Percentiles rank a stretch among this genome's conserved stretches.
Evolutionary conservation across 1,140 invertebrate genomes (phyloP).

Genomic region (Apis dorsata): DNA sequence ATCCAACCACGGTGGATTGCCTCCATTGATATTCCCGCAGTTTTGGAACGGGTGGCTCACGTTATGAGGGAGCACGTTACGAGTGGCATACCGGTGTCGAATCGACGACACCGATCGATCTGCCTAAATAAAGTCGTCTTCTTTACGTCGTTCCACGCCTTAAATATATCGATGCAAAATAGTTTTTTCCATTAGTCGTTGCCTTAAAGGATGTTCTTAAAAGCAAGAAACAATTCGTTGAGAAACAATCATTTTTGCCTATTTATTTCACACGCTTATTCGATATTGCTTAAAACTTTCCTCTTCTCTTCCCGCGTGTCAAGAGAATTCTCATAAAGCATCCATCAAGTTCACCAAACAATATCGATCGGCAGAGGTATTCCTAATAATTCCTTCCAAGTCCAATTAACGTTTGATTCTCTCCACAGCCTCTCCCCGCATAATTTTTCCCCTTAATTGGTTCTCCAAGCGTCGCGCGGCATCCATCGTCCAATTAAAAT

Average conservation of each 20-base stretch:
- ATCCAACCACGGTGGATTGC: background rate
- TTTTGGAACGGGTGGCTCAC: conserved; percentile 13
- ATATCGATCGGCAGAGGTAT: background rate
- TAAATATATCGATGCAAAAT: no score
- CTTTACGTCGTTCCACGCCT: background rate
- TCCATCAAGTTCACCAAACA: background rate
- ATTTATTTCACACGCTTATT: no score
- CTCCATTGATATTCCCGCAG: conserved; percentile 35
- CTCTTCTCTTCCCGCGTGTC: background rate
- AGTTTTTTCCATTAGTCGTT: no score
- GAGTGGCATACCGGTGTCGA: background rate
- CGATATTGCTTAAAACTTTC: no score
- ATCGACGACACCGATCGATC: conserved; percentile 15
- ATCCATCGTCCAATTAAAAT: conserved; percentile 26
- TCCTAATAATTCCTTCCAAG: background rate
- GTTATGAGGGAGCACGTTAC: background rate
- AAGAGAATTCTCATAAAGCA: background rate
- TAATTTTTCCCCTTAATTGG: conserved; percentile 22
- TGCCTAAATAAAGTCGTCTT: conserved; percentile 31
- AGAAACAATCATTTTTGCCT: no score
- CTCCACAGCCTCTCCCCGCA: background rate
- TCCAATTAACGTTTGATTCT: conserved; percentile 20
- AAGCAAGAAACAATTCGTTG: no score
- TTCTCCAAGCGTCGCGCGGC: background rate
- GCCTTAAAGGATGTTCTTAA: no score